These are phyloP conservation scores for Oryzias woworae DNA, from an alignment of 2,113 vertebrate genomes.

Conservation along the genomic window DNA sequence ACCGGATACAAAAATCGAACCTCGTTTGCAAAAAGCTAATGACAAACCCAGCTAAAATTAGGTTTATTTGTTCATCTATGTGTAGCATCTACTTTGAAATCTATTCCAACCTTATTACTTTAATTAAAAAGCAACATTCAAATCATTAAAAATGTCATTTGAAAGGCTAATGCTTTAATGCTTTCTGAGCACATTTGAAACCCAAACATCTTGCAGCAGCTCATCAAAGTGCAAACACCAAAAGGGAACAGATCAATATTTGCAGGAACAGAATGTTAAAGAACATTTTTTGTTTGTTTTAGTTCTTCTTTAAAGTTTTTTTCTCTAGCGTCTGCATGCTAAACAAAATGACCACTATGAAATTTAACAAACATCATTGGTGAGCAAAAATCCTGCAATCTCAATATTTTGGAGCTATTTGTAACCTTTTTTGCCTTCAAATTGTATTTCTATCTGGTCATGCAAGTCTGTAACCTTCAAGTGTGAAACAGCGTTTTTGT, in stretches of 20 bases:
- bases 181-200: too few species aligned
- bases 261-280: slow-evolving; percentile 15
- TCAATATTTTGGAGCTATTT: slow-evolving; percentile 21
- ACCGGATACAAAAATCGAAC: slow-evolving; percentile 26
- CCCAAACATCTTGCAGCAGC: slow-evolving; percentile 7
- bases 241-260: slow-evolving; percentile 56
- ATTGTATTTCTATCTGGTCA: slow-evolving; percentile 38
- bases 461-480: slow-evolving; percentile 48
- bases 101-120: too few species aligned
- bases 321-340: neutral
- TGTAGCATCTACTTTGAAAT: neutral
- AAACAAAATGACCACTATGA: slow-evolving; percentile 40
- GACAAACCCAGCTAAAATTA: slow-evolving; percentile 16
- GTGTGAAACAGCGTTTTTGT: slow-evolving; percentile 38
- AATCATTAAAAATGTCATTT: too few species aligned
- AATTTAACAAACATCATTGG: slow-evolving; percentile 21
- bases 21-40: slow-evolving; percentile 23
- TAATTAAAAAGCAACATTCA: too few species aligned
- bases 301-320: neutral
- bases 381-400: slow-evolving; percentile 1
- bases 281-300: slow-evolving; percentile 12
- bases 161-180: too few species aligned
- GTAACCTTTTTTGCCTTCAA: slow-evolving; percentile 21
- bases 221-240: slow-evolving; percentile 32
- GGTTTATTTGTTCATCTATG: slow-evolving; percentile 21